Evolutionary conservation across 2,113 vertebrate species (phyloP).

Genomic region (Trochalopteron elliotii): DNA sequence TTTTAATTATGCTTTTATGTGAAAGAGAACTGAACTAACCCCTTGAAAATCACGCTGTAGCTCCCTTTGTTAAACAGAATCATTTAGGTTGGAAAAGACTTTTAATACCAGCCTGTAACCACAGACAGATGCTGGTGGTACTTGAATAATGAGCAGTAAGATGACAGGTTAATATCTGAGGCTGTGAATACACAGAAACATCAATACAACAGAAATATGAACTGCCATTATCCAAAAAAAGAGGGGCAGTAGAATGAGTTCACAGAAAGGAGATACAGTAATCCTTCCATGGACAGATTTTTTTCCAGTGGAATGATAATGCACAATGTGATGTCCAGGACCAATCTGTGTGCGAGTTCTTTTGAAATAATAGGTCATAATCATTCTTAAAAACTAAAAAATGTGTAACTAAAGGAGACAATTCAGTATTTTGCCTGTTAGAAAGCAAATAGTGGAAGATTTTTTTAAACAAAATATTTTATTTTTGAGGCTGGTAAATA

Average conservation of each 20-base stretch:
- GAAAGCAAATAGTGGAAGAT: not conserved
- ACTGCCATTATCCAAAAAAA: not conserved
- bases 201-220: not conserved
- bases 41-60: not conserved
- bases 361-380: not conserved
- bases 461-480: not conserved
- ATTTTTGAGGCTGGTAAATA: not conserved
- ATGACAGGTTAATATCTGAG: not conserved
- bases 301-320: not conserved
- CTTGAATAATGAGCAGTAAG: not conserved
- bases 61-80: not conserved
- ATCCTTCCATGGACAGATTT: not conserved
- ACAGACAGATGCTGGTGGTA: not conserved
- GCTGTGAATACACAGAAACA: not conserved
- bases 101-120: not conserved
- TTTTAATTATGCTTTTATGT: not conserved
- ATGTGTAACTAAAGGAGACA: not conserved
- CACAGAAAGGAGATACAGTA: not conserved
- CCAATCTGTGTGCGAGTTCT: not conserved
- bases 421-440: not conserved
- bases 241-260: not conserved
- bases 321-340: not conserved
- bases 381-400: not conserved
- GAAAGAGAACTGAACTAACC: not conserved
- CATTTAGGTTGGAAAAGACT: not conserved